These are phyloP conservation scores for Drosophila quasianomalipes DNA, from an alignment of 2,888 invertebrate species.

Conservation along the genomic window DNA sequence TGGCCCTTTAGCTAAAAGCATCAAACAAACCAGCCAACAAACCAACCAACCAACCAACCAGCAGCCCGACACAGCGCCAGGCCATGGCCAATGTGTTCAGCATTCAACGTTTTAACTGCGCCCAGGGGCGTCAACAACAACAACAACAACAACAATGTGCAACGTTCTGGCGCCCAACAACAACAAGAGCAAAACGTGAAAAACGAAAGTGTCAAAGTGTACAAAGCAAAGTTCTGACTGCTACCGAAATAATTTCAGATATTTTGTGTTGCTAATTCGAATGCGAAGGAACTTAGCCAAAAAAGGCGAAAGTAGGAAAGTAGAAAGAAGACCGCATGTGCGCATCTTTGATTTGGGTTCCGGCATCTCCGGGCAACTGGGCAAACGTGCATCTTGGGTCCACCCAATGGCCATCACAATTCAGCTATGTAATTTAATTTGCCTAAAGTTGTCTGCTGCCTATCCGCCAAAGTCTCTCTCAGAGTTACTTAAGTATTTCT, in stretches of 20 bases:
- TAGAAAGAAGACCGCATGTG: conserved; percentile 10
- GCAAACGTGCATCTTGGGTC: conserved; percentile 2
- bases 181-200: conserved; percentile 38
- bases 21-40: conserved; percentile 68
- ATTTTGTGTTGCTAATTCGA: conserved; percentile 82
- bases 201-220: conserved; percentile 79
- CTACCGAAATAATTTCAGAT: conserved; percentile 79
- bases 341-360: conserved; percentile 37
- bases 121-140: conserved; percentile 64
- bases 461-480: neutral
- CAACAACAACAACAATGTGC: conserved; percentile 51
- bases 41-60: conserved; percentile 14
- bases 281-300: conserved; percentile 65
- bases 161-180: conserved; percentile 48
- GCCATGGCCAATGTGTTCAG: conserved; percentile 59
- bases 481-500: conserved; percentile 38
- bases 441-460: conserved; percentile 63
- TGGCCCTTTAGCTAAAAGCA: conserved; percentile 82
- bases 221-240: conserved; percentile 66
- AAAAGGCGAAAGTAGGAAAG: conserved; percentile 18
- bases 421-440: conserved; percentile 77
- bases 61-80: conserved; percentile 2
- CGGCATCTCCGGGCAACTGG: neutral
- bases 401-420: conserved; percentile 42
- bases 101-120: conserved; percentile 62